phyloP scores from a whole-genome alignment of 2,888 invertebrate genomes.

The Drosophila lutescens region DNA sequence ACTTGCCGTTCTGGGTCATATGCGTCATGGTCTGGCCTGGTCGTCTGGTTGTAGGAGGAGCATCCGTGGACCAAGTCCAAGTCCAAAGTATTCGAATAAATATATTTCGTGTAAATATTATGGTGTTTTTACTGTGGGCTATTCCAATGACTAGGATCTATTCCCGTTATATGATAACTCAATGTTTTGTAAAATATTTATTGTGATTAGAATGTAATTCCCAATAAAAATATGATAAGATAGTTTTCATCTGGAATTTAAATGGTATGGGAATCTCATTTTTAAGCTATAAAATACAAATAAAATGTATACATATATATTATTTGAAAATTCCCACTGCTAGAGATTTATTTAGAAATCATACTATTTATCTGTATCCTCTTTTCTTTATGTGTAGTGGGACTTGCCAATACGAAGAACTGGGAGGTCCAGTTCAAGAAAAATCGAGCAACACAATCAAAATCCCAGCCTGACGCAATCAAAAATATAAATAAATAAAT shows the following conservation, averaged over 20 bases:
- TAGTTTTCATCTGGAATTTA: not conserved
- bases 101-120: not conserved
- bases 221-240: not conserved
- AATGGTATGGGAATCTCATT: not conserved
- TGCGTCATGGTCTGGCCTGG: conserved; percentile 15
- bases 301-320: too few relatives aligned
- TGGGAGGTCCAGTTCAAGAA: conserved; percentile 20
- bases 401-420: not conserved
- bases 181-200: too few relatives aligned
- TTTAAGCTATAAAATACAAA: too few relatives aligned
- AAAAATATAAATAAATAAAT: not conserved
- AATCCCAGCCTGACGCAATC: conserved; percentile 18
- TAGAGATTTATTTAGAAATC: too few relatives aligned
- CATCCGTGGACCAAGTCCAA: too few relatives aligned
- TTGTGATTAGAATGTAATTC: too few relatives aligned
- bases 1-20: not conserved
- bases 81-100: not conserved
- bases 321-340: too few relatives aligned
- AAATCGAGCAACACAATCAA: conserved; percentile 2
- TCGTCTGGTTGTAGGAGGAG: not conserved
- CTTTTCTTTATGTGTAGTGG: not conserved
- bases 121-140: not conserved
- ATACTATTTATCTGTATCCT: too few relatives aligned
- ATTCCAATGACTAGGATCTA: too few relatives aligned
- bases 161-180: too few relatives aligned